phyloP scores from a whole-genome alignment of 2,888 invertebrate species.

The Elaeidobius kamerunicus region DNA sequence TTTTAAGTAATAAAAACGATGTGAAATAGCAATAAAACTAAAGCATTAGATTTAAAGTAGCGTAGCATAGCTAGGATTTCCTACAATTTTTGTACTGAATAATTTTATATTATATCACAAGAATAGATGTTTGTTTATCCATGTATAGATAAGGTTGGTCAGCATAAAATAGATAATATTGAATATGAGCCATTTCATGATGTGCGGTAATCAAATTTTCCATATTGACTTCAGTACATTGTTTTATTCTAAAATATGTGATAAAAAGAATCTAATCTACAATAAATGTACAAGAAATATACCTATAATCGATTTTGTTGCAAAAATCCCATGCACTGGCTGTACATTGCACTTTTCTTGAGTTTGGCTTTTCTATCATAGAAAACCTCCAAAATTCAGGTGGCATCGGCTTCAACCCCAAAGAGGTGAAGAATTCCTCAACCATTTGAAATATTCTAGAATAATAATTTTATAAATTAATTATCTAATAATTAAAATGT shows the following conservation, averaged over 20 bases:
- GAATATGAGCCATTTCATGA: slow-evolving; percentile 80
- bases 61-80: slow-evolving; percentile 66
- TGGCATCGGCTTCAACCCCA: slow-evolving; percentile 76
- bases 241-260: slow-evolving; percentile 64
- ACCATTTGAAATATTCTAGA: slow-evolving; percentile 77
- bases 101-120: too few relatives aligned
- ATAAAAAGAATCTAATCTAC: not conserved
- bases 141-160: slow-evolving; percentile 73
- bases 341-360: slow-evolving; percentile 69
- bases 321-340: slow-evolving; percentile 86
- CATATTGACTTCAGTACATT: slow-evolving; percentile 76
- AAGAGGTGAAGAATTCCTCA: slow-evolving; percentile 78
- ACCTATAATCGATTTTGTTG: slow-evolving; percentile 80
- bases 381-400: slow-evolving; percentile 84
- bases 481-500: not conserved
- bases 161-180: slow-evolving; percentile 77
- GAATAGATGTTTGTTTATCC: too few relatives aligned
- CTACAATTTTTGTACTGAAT: too few relatives aligned
- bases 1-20: too few relatives aligned
- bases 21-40: too few relatives aligned
- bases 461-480: slow-evolving; percentile 22
- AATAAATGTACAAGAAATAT: slow-evolving; percentile 20
- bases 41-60: not conserved
- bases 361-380: slow-evolving; percentile 70
- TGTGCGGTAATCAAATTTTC: slow-evolving; percentile 74